These are phyloP conservation scores for Mesorhabditis spiculigera DNA, from an alignment of 2,888 invertebrate species.

Conservation along the genomic window DNA sequence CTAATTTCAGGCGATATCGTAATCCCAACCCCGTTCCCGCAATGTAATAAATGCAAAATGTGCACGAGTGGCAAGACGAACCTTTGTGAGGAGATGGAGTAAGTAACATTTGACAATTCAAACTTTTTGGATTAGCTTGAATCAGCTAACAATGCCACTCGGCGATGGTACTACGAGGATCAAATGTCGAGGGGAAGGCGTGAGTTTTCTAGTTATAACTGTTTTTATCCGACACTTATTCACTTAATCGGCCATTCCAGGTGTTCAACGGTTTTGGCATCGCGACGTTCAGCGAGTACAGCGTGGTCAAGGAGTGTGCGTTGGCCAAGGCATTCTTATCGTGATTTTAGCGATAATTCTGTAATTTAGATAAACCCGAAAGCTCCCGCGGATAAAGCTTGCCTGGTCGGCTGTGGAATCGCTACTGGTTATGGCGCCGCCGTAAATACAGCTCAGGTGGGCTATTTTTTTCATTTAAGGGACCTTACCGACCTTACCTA, in stretches of 20 bases:
- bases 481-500: too few species aligned
- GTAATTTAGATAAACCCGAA: slow-evolving; percentile 66
- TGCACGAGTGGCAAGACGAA: slow-evolving; percentile 92
- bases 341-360: neutral
- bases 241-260: neutral
- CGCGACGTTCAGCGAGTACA: slow-evolving; percentile 80
- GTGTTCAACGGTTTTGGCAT: slow-evolving; percentile 79
- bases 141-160: slow-evolving; percentile 13
- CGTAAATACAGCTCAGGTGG: slow-evolving; percentile 76
- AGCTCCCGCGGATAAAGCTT: slow-evolving; percentile 81
- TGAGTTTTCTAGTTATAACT: slow-evolving; percentile 62
- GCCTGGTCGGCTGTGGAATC: slow-evolving; percentile 83
- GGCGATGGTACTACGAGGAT: slow-evolving; percentile 83
- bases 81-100: slow-evolving; percentile 81
- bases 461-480: neutral
- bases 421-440: slow-evolving; percentile 91
- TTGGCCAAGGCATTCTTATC: slow-evolving; percentile 74
- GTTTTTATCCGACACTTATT: neutral
- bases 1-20: slow-evolving; percentile 76
- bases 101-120: neutral
- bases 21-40: slow-evolving; percentile 88
- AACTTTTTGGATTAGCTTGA: neutral
- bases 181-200: slow-evolving; percentile 61
- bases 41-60: slow-evolving; percentile 91
- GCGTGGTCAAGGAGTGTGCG: slow-evolving; percentile 88